A percentile compares a stretch with the other conserved stretches of the same genome.
Conservation (phyloP, 2,888 invertebrate genomes). For the Diarsia brunnea region DNA sequence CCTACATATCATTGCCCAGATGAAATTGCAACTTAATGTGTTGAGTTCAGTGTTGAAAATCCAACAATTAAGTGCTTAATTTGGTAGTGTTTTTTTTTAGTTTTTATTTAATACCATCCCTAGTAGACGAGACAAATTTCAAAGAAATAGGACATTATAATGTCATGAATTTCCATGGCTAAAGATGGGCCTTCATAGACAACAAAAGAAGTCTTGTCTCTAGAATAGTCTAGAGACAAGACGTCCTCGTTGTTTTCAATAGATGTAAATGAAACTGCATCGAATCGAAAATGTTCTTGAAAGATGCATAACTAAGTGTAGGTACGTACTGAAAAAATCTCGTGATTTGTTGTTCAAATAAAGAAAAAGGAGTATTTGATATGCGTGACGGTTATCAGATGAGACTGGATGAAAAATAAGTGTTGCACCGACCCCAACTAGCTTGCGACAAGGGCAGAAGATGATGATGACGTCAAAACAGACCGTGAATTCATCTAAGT, state of each 20-base stretch:
- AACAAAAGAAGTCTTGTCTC: constrained; percentile 5
- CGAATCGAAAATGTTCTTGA: constrained; percentile 8
- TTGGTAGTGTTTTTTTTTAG: background rate
- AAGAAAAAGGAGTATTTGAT: background rate
- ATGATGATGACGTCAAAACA: background rate
- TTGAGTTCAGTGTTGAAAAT: background rate
- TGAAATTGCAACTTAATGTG: background rate
- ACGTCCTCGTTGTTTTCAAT: constrained; percentile 14
- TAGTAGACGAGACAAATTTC: constrained; percentile 8
- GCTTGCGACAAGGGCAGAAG: background rate
- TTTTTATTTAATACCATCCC: background rate
- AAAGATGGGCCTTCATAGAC: constrained; percentile 1
- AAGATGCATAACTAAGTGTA: background rate
- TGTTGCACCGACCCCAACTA: background rate
- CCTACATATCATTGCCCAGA: background rate
- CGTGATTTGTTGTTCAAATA: background rate
- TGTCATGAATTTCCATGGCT: background rate
- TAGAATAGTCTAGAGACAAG: background rate
- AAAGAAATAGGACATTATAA: constrained; percentile 17
- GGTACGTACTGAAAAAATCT: background rate
- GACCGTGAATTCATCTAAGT: background rate
- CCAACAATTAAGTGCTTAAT: background rate
- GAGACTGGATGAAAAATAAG: background rate
- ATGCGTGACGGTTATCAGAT: background rate
- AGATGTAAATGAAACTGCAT: background rate